phyloP scores from a whole-genome alignment of 2,113 vertebrate genomes.

The Entomyzon cyanotis region DNA sequence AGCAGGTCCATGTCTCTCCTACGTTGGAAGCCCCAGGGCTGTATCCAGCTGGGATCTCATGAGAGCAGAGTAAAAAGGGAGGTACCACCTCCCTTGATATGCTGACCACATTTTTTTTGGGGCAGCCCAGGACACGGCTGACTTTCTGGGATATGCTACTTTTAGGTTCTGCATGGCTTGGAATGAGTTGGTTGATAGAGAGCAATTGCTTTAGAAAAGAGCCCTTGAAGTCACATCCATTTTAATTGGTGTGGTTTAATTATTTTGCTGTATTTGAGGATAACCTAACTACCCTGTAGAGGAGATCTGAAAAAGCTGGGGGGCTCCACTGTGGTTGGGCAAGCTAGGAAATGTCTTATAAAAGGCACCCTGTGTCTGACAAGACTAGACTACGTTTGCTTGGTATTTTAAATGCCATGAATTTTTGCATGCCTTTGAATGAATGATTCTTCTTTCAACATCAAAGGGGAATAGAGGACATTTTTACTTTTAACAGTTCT shows the following conservation, averaged over 20 bases:
- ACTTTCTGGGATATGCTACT: neutral
- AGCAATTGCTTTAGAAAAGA: neutral
- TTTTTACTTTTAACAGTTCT: slow-evolving; percentile 32
- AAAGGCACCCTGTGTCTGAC: neutral
- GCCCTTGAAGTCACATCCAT: slow-evolving; percentile 2
- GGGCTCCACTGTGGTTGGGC: slow-evolving; percentile 39
- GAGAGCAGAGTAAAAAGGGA: neutral
- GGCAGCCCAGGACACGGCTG: neutral
- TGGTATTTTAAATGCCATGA: slow-evolving; percentile 61
- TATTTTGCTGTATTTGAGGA: slow-evolving; percentile 10
- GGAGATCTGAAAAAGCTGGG: slow-evolving; percentile 49
- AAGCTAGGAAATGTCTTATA: slow-evolving; percentile 10
- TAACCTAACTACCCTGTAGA: slow-evolving; percentile 29
- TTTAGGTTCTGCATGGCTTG: neutral
- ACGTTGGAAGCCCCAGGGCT: neutral
- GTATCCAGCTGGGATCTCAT: neutral
- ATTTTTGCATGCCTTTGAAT: slow-evolving; percentile 60
- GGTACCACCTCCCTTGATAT: neutral
- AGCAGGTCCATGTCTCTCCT: neutral
- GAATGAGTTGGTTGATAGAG: neutral
- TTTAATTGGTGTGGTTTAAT: slow-evolving; percentile 43
- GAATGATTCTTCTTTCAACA: slow-evolving; percentile 35
- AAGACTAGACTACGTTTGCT: slow-evolving; percentile 48
- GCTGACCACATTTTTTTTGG: fast-evolving
- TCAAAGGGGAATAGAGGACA: slow-evolving; percentile 22